These are phyloP conservation scores for Entomobrya proxima DNA, from an alignment of 2,888 invertebrate species.

Conservation along the genomic window DNA sequence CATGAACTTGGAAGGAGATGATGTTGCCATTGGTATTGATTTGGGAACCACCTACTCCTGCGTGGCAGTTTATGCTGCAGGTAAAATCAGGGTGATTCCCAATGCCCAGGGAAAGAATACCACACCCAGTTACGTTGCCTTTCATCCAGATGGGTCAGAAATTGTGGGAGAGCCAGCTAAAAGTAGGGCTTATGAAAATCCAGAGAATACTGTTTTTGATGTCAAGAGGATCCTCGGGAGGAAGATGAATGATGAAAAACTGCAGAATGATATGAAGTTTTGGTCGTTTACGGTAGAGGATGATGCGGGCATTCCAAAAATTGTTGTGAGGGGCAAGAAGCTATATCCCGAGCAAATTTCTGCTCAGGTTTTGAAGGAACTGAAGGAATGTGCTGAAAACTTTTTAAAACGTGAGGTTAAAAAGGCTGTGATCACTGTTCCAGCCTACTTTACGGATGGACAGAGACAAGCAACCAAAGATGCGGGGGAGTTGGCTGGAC, in stretches of 20 bases:
- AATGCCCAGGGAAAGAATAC: conserved; percentile 39
- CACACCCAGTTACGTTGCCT: conserved; percentile 59
- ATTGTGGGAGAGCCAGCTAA: conserved; percentile 84
- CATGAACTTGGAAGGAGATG: conserved; percentile 3
- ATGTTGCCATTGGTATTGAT: conserved; percentile 59
- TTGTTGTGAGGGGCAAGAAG: conserved; percentile 76
- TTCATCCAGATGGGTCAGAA: neutral
- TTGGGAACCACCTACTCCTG: conserved; percentile 61
- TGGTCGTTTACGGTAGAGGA: conserved; percentile 76
- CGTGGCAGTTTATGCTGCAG: conserved; percentile 33
- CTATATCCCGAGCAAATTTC: conserved; percentile 65
- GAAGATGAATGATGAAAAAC: conserved; percentile 41
- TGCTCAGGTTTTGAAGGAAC: conserved; percentile 47
- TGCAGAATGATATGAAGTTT: conserved; percentile 63
- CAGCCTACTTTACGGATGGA: conserved; percentile 85
- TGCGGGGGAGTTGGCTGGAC: conserved; percentile 87
- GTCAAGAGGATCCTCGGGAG: conserved; percentile 76
- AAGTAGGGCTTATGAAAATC: conserved; percentile 82
- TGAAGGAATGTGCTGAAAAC: conserved; percentile 52
- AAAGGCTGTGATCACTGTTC: conserved; percentile 88
- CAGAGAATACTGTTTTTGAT: conserved; percentile 82
- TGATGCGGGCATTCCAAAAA: conserved; percentile 79
- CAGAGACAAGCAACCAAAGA: conserved; percentile 87
- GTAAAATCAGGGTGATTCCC: conserved; percentile 45
- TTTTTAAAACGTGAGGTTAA: conserved; percentile 80